Evolutionary conservation across 2,888 invertebrate genomes (phyloP).

Genomic region (Buathra laborator): DNA sequence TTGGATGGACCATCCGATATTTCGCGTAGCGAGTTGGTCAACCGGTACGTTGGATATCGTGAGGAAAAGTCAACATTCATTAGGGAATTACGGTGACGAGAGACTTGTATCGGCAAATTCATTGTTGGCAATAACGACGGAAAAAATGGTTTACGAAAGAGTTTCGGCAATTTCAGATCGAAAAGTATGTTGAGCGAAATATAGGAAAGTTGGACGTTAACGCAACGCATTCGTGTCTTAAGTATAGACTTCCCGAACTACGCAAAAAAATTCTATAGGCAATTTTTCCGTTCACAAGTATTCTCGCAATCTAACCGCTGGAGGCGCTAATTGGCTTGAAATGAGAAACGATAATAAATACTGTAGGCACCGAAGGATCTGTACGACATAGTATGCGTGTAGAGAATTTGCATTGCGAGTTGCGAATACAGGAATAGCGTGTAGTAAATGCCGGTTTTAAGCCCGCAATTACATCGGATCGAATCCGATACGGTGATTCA

Average conservation of each 20-base stretch:
- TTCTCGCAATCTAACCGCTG: neutral
- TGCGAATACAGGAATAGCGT: constrained; percentile 7
- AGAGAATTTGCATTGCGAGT: constrained; percentile 49
- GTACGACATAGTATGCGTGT: neutral
- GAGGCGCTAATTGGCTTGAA: constrained; percentile 12
- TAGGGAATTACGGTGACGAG: neutral
- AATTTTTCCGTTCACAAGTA: neutral
- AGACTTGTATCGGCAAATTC: neutral
- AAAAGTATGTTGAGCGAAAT: too few relatives aligned
- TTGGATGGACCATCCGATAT: constrained; percentile 6
- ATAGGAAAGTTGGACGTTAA: too few relatives aligned
- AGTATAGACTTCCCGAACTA: too few relatives aligned
- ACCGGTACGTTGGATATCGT: neutral
- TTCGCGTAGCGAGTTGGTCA: neutral
- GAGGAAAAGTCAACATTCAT: neutral
- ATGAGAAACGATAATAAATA: neutral
- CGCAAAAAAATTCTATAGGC: neutral
- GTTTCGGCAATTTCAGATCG: too few relatives aligned
- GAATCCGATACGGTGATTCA: constrained; percentile 59
- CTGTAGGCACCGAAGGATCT: neutral
- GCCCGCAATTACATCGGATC: constrained; percentile 54
- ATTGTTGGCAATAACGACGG: neutral
- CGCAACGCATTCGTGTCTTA: too few relatives aligned
- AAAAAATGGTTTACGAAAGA: neutral
- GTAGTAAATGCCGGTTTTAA: constrained; percentile 55